Conservation (phyloP, 2,797 vertebrate species). For the Rhabdomys pumilio region DNA sequence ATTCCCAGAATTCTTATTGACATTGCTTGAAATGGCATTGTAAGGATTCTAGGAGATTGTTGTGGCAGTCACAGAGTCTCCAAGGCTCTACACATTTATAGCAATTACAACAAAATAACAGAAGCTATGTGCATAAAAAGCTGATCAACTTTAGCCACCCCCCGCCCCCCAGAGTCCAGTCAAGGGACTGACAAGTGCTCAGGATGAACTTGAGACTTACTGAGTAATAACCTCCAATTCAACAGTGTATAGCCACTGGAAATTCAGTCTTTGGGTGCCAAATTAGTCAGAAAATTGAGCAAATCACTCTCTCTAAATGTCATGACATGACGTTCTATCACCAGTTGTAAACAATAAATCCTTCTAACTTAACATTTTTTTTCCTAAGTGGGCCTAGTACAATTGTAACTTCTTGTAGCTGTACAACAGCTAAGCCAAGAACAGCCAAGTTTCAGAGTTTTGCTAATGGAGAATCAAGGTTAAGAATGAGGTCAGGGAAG, state of each 20-base stretch:
- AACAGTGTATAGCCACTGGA: not conserved
- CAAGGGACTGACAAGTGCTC: not conserved
- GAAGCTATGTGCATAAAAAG: not conserved
- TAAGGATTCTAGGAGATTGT: not conserved
- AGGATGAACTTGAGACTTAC: not conserved
- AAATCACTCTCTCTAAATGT: not conserved
- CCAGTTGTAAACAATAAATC: not conserved
- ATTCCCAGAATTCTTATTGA: conserved; percentile 57
- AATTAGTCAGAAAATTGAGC: not conserved
- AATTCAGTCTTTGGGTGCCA: not conserved
- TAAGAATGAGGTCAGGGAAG: not conserved
- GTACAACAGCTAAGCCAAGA: not conserved
- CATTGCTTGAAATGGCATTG: conserved; percentile 11
- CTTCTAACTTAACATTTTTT: not conserved
- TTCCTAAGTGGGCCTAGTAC: not conserved
- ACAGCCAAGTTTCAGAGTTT: not conserved
- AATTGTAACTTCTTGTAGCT: not conserved
- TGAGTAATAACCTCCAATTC: conserved; percentile 22
- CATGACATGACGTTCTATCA: not conserved
- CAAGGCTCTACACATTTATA: not conserved
- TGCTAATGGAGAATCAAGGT: not conserved
- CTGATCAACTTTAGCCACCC: not conserved
- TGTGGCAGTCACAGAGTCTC: conserved; percentile 2
- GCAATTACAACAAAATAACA: conserved; percentile 11
- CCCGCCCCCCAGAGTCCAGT: not conserved